These are phyloP conservation scores for Celastrina argiolus DNA, from an alignment of 2,888 invertebrate species.

Conservation along the genomic window DNA sequence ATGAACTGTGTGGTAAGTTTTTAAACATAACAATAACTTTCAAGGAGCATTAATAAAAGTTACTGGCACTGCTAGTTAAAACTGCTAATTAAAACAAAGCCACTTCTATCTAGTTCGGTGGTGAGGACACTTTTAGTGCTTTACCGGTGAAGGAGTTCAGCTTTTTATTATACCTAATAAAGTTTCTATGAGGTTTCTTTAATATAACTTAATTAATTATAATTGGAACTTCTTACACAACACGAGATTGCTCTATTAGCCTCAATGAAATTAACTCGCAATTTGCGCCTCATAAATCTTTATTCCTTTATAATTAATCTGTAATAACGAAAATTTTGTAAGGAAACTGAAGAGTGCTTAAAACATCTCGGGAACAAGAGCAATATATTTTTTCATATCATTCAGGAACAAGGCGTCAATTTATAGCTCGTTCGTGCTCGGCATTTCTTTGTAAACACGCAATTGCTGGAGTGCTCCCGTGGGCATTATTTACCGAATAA, in stretches of 20 bases:
- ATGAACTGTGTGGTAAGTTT: no score
- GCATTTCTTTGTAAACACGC: constrained; percentile 25
- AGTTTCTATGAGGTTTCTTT: no score
- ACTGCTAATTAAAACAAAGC: no score
- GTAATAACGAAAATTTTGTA: background rate
- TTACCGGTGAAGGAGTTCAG: no score
- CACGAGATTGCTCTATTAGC: background rate
- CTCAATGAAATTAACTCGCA: background rate
- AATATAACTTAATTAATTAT: no score
- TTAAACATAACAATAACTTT: no score
- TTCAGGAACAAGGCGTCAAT: constrained; percentile 28
- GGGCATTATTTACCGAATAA: constrained; percentile 7
- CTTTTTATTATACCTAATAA: no score
- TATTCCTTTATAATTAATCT: background rate
- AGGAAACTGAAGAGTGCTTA: background rate
- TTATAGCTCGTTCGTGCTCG: constrained; percentile 32
- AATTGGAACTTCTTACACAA: no score
- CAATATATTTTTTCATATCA: constrained; percentile 28
- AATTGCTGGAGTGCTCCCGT: background rate
- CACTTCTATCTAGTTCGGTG: no score
- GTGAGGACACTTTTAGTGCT: no score
- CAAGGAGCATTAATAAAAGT: no score
- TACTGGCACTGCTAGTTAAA: no score
- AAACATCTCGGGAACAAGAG: constrained; percentile 20
- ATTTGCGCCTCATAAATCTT: background rate